Percentiles rank a stretch among this genome's conserved stretches.
Conservation (phyloP, 2,113 vertebrate genomes). For the Dryoscopus gambensis region DNA sequence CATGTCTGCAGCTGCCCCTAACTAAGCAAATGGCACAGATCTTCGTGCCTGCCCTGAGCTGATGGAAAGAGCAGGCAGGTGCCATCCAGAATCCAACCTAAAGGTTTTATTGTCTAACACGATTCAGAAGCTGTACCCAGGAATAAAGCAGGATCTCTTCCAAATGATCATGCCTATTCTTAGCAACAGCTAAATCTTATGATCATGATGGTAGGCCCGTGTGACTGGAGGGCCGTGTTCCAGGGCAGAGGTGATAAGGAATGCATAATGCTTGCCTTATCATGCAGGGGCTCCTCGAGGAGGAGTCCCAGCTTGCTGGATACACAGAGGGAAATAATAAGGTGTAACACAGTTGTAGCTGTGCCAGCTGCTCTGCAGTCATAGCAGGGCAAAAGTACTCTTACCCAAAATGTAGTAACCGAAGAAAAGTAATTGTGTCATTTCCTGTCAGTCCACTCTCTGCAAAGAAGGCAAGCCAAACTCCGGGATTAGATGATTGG, state of each 20-base stretch:
- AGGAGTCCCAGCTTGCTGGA: not conserved
- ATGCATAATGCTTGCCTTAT: not conserved
- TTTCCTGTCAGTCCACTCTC: not conserved
- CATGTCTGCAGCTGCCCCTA: not conserved
- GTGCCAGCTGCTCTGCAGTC: not conserved
- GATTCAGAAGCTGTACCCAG: not conserved
- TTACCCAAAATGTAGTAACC: not conserved
- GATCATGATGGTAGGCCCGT: not conserved
- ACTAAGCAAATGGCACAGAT: not conserved
- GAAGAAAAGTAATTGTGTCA: not conserved
- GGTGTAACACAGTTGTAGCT: not conserved
- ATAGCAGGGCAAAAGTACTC: not conserved
- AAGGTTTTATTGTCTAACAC: not conserved
- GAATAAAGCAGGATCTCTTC: slow-evolving; percentile 16
- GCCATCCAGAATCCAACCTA: not conserved
- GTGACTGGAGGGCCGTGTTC: not conserved
- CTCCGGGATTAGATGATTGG: not conserved
- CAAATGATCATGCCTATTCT: not conserved
- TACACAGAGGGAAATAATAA: not conserved
- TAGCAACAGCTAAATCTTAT: not conserved
- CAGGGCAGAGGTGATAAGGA: not conserved
- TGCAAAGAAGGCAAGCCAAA: not conserved
- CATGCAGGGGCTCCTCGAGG: not conserved
- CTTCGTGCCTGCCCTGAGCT: not conserved
- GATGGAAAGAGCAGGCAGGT: not conserved